Base-by-base conservation (phyloP, 1,140 invertebrate species). In the Hyles vespertilio region DNA sequence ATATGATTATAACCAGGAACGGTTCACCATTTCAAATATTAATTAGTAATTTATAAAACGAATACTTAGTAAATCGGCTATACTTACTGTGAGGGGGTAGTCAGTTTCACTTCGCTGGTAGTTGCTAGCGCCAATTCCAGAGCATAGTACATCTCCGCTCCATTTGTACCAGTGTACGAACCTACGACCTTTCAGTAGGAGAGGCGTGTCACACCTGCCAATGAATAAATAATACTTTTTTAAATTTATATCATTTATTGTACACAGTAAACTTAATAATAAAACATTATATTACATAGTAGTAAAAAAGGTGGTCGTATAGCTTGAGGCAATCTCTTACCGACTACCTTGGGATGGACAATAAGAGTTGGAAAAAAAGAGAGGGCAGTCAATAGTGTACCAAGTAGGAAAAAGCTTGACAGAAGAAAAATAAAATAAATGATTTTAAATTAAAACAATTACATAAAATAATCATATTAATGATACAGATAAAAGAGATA, bases 151-250 rank as follows among this genome's bases (percentile, higher is more conserved):
- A 43, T 73, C 67, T 50, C 86, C 77, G 1, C 79, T 82, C 76
- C 84, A 84, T 69, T 90, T 85, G 70, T 87, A 89, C 87, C 88
- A 91, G 65, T 90, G 90, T 32, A 90, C 89, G 44, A 91, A 63
- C 0, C 90, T 83, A n/a, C 86, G 63, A 6, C 84, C 86, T 22
- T 77, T 66, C 43, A 85, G 68, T 0, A 67, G 67, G 1, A 77
- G 76, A 2, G 90, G 90, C 0, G 82, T 76, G 1, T 76, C 77
- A 51, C 89, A 91, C 60, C 90, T 90, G 67, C 0, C 66, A 54
- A 48, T 11, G 7, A 3, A 7, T 32, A 32, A 32, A 32, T 51
- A 32, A 32, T 32, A 32, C 22, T 33, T 47, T 47, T 8, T 47
- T 4, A 47, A n/a, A 47, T 12, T 5, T 8, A 47, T 6, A 47